phyloP scores from a whole-genome alignment of 2,797 vertebrate species.

The Nothura maculosa region DNA sequence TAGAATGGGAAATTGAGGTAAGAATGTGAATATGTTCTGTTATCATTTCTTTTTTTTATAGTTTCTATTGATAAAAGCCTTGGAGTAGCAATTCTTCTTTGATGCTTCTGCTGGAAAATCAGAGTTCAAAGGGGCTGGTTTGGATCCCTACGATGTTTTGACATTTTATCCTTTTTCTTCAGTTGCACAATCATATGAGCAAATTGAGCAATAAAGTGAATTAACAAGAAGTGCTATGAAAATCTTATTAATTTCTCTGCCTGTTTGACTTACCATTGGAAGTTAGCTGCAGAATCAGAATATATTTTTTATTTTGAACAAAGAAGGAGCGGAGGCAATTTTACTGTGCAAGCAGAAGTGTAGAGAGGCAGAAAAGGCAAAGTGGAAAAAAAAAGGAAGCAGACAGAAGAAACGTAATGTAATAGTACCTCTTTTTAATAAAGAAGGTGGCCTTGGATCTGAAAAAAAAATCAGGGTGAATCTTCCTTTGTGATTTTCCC shows the following conservation, averaged over 20 bases:
- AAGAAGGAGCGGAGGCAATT: background rate
- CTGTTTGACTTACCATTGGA: slow-evolving; percentile 10
- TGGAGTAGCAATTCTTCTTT: slow-evolving; percentile 38
- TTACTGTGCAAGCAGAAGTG: background rate
- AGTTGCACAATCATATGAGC: background rate
- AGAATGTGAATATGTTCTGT: slow-evolving; percentile 5
- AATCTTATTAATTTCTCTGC: slow-evolving; percentile 25
- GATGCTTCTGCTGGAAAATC: slow-evolving; percentile 56
- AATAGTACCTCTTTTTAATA: background rate
- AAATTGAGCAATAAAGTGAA: slow-evolving; percentile 16
- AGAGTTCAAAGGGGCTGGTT: slow-evolving; percentile 50
- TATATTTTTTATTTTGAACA: background rate
- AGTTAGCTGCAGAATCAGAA: slow-evolving; percentile 6
- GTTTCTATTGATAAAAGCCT: slow-evolving; percentile 42
- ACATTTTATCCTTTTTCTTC: slow-evolving; percentile 41
- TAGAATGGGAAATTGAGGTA: slow-evolving; percentile 46
- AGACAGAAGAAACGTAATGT: background rate
- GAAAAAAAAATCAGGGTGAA: background rate
- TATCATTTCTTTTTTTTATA: slow-evolving; percentile 37
- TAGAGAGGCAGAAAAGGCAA: background rate
- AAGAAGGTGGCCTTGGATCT: background rate
- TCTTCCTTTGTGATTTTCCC: background rate
- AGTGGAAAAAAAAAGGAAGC: background rate
- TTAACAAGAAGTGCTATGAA: slow-evolving; percentile 10
- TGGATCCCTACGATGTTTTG: background rate